These are phyloP conservation scores for Scarus forsteni DNA, from an alignment of 2,797 vertebrate species.

Conservation along the genomic window DNA sequence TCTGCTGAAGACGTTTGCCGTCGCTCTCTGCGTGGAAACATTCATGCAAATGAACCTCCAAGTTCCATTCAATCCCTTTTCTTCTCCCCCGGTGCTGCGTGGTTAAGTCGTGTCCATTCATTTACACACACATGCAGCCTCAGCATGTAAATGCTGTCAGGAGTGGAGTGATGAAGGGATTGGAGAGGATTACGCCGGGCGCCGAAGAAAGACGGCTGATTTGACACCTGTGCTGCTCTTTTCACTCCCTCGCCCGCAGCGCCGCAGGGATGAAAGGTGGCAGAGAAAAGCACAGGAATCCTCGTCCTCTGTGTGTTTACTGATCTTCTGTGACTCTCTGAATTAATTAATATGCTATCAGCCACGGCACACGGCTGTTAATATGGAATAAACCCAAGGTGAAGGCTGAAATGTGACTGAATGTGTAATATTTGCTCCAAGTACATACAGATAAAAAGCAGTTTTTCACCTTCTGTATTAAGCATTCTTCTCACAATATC, in stretches of 20 bases:
- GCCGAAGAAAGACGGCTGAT: slow-evolving; percentile 31
- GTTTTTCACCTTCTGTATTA: not conserved
- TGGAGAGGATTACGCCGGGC: slow-evolving; percentile 23
- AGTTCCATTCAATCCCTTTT: slow-evolving; percentile 48
- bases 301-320: slow-evolving; percentile 35
- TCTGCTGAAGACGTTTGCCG: slow-evolving; percentile 13
- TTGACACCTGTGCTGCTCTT: slow-evolving; percentile 50
- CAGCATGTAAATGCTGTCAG: slow-evolving; percentile 54
- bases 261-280: slow-evolving; percentile 22
- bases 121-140: slow-evolving; percentile 22
- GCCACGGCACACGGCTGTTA: slow-evolving; percentile 14
- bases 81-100: slow-evolving; percentile 23
- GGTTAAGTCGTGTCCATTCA: slow-evolving; percentile 41
- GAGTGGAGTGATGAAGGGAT: slow-evolving; percentile 13
- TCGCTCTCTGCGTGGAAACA: slow-evolving; percentile 34
- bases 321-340: slow-evolving; percentile 42
- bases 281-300: slow-evolving; percentile 19
- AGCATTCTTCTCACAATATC: not conserved
- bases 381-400: slow-evolving; percentile 19
- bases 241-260: slow-evolving; percentile 24
- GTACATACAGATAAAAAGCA: slow-evolving; percentile 15
- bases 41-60: slow-evolving; percentile 62
- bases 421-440: not conserved
- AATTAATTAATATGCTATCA: slow-evolving; percentile 49
- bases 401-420: slow-evolving; percentile 18